A percentile compares a stretch with the other conserved stretches of the same genome.
phyloP scores from a whole-genome alignment of 2,888 invertebrate species.

The Tetranychus piercei region DNA sequence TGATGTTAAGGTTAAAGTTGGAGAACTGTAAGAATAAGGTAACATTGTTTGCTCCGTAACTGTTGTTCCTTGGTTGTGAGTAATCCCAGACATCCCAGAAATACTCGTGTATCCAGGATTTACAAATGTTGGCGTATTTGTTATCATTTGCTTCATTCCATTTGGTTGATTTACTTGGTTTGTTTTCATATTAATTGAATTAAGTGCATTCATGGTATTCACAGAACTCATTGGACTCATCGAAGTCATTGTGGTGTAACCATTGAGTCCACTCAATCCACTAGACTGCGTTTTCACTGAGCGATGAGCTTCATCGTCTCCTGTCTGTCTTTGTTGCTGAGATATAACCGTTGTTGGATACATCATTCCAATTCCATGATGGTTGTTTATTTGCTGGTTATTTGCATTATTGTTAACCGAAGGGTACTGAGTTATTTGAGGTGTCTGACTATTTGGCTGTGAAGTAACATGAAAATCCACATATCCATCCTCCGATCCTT shows the following conservation, averaged over 20 bases:
- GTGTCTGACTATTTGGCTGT: background rate
- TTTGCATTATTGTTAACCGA: background rate
- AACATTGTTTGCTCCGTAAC: background rate
- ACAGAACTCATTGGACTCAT: background rate
- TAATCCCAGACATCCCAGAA: background rate
- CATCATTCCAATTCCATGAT: background rate
- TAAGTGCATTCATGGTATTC: background rate
- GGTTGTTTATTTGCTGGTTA: background rate
- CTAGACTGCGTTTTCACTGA: background rate
- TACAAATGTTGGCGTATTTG: background rate
- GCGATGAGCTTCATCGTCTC: background rate
- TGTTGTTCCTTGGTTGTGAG: background rate
- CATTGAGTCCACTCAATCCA: background rate
- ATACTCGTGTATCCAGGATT: background rate
- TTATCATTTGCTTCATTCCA: background rate
- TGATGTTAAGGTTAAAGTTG: background rate
- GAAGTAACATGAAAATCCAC: background rate
- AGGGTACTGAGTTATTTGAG: background rate
- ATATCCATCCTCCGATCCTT: background rate
- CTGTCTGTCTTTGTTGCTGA: background rate
- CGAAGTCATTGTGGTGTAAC: background rate
- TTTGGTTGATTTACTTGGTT: background rate
- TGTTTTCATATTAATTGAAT: background rate
- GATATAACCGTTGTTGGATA: background rate
- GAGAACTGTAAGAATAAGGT: background rate